These are phyloP conservation scores for Acanthosepion lycidas DNA, from an alignment of 2,888 invertebrate genomes.

Conservation along the genomic window DNA sequence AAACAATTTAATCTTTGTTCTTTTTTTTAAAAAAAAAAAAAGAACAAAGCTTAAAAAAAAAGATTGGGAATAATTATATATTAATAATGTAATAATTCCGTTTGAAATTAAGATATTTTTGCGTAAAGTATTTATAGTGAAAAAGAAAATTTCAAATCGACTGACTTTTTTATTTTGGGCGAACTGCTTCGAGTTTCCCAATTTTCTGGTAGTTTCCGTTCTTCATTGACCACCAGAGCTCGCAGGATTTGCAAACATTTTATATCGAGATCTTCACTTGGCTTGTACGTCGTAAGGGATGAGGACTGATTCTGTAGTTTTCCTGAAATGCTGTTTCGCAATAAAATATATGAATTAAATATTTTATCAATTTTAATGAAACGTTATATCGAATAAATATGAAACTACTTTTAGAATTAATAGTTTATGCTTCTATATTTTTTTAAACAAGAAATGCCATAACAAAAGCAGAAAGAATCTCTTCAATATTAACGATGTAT, in stretches of 20 bases:
- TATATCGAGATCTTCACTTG: conserved; percentile 70
- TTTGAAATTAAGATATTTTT: too few species aligned
- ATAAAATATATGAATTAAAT: background rate
- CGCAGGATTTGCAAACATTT: conserved; percentile 73
- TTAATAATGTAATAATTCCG: too few species aligned
- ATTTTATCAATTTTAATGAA: background rate
- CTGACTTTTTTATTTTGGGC: conserved; percentile 66
- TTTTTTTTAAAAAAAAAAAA: too few species aligned
- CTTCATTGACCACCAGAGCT: conserved; percentile 73
- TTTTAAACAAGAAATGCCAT: too few species aligned
- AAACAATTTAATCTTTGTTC: too few species aligned
- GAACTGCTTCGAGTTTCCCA: conserved; percentile 67
- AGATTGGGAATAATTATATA: too few species aligned
- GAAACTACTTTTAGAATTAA: background rate
- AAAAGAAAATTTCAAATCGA: too few species aligned
- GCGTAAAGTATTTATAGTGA: too few species aligned
- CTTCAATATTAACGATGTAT: too few species aligned
- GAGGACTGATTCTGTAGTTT: background rate
- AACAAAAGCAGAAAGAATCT: too few species aligned
- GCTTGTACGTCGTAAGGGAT: conserved; percentile 51
- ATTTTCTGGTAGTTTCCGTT: conserved; percentile 71
- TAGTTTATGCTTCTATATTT: too few species aligned
- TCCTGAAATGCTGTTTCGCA: conserved; percentile 64
- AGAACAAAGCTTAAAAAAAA: too few species aligned
- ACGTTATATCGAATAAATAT: background rate